Conservation (phyloP, 2,797 vertebrate species). For the Sebastes taczanowskii region DNA sequence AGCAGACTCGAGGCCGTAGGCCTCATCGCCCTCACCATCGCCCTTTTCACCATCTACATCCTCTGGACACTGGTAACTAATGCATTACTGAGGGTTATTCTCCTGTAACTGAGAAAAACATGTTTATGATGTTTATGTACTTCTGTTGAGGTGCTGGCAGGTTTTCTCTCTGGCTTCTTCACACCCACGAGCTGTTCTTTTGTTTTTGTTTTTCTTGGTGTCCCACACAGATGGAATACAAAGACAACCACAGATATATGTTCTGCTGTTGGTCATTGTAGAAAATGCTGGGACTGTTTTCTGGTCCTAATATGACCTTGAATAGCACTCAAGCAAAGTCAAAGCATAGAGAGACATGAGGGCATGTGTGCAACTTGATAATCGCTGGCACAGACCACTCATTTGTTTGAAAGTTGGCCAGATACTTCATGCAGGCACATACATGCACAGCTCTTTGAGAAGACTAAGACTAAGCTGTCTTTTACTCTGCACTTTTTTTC, state of each 20-base stretch:
- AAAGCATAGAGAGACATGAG: not conserved
- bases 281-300: not conserved
- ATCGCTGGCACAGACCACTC: not conserved
- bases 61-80: conserved; percentile 92
- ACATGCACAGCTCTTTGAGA: not conserved
- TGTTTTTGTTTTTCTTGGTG: not conserved
- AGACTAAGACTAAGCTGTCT: not conserved
- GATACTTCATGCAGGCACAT: not conserved
- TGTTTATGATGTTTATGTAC: not conserved
- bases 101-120: not conserved
- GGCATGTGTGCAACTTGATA: conserved; percentile 1
- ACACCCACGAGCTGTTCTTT: not conserved
- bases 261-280: not conserved
- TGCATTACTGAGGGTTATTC: not conserved
- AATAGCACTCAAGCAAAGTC: not conserved
- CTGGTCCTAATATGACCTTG: not conserved
- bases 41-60: conserved; percentile 83
- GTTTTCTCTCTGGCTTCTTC: not conserved
- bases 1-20: conserved; percentile 95
- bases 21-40: conserved; percentile 79
- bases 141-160: not conserved
- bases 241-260: not conserved
- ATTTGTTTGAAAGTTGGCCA: conserved; percentile 7
- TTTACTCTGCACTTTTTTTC: not conserved
- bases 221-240: not conserved